These are phyloP conservation scores for Acrobasis suavella DNA, from an alignment of 2,888 invertebrate genomes.

Conservation along the genomic window DNA sequence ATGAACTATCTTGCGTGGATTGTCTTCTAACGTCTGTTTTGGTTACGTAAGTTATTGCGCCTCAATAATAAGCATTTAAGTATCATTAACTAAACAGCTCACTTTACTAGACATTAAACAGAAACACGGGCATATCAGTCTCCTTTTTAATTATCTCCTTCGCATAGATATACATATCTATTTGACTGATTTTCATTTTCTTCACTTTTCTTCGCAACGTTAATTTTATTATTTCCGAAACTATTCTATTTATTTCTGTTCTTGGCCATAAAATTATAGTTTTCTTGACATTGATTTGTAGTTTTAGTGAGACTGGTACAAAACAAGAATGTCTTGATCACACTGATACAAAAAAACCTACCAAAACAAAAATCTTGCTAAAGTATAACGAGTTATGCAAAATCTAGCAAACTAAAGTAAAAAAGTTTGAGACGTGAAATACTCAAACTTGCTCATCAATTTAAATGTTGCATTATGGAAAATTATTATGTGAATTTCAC, in stretches of 20 bases:
- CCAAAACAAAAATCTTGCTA: neutral
- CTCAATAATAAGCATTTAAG: conserved; percentile 1
- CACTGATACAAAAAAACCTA: neutral
- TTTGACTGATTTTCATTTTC: too few relatives aligned
- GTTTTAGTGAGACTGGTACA: neutral
- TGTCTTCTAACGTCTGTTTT: conserved; percentile 8
- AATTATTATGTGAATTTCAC: too few relatives aligned
- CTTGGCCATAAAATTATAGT: too few relatives aligned
- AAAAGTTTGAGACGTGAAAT: neutral
- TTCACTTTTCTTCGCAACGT: too few relatives aligned
- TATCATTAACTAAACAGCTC: neutral
- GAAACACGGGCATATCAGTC: too few relatives aligned
- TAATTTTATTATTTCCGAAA: too few relatives aligned
- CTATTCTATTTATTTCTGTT: too few relatives aligned
- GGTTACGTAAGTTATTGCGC: conserved; percentile 10
- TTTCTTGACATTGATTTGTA: neutral
- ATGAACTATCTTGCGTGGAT: conserved; percentile 5
- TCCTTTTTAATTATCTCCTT: too few relatives aligned
- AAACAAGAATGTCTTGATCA: neutral
- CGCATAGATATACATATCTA: too few relatives aligned
- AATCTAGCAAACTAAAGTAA: neutral
- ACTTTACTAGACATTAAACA: neutral
- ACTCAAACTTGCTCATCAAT: too few relatives aligned
- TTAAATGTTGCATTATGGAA: too few relatives aligned
- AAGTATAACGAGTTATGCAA: neutral